phyloP scores from a whole-genome alignment of 1,140 invertebrate species.

The Pectinophora gossypiella region DNA sequence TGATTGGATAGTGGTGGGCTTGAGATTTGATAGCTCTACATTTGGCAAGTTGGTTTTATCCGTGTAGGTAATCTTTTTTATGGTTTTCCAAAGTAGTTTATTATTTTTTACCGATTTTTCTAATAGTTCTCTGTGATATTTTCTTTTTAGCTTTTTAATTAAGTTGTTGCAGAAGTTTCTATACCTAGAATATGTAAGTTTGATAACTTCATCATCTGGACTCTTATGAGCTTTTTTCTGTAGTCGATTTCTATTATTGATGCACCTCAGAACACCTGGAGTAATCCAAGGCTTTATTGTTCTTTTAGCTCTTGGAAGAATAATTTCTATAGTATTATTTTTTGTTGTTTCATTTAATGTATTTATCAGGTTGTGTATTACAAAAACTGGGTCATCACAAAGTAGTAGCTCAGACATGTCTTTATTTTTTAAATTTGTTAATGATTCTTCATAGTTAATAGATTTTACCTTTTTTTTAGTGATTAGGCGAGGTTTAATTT shows the following conservation, averaged over 20 bases:
- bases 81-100: constrained; percentile 7
- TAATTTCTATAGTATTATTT: not conserved
- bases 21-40: not conserved
- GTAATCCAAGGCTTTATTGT: constrained; percentile 11
- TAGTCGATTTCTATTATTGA: constrained; percentile 5
- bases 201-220: not conserved
- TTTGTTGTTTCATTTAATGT: not conserved
- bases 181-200: not conserved
- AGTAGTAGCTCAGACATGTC: not conserved
- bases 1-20: not conserved
- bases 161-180: too few species aligned
- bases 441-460: too few species aligned
- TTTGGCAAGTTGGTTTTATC: not conserved
- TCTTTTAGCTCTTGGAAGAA: not conserved
- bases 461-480: not conserved
- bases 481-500: not conserved
- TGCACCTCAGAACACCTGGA: constrained; percentile 2
- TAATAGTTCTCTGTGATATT: constrained; percentile 4
- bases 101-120: constrained; percentile 1
- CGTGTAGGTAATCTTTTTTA: constrained; percentile 1
- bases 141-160: too few species aligned
- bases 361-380: not conserved
- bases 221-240: not conserved
- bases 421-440: not conserved
- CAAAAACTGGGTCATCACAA: not conserved